phyloP scores from a whole-genome alignment of 2,113 vertebrate species.

The Corydoras maculifer region DNA sequence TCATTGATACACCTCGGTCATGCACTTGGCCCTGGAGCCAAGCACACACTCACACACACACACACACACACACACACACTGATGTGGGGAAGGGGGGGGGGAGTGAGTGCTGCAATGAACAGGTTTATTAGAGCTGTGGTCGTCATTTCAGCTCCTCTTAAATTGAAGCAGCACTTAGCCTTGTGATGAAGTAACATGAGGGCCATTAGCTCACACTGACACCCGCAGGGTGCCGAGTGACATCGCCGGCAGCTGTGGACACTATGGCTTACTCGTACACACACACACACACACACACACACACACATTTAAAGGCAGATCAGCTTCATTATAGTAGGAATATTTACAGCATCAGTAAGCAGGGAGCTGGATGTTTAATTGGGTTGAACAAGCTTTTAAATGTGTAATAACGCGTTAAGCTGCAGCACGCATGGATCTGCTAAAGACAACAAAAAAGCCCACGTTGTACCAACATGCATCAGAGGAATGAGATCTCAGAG shows the following conservation, averaged over 20 bases:
- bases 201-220: conserved; percentile 65
- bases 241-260: conserved; percentile 64
- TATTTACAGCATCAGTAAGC: no score
- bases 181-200: conserved; percentile 68
- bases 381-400: no score
- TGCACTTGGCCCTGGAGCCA: conserved; percentile 42
- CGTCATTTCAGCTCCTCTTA: conserved; percentile 61
- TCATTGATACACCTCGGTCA: conserved; percentile 58
- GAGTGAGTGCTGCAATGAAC: conserved; percentile 42
- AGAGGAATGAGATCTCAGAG: conserved; percentile 25
- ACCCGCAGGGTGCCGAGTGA: conserved; percentile 65
- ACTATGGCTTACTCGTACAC: conserved; percentile 42
- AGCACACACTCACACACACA: not conserved
- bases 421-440: no score
- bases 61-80: conserved; percentile 7
- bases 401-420: no score
- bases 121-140: conserved; percentile 66
- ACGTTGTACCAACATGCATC: conserved; percentile 27
- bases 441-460: conserved; percentile 20
- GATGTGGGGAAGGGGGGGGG: conserved; percentile 45
- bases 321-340: no score
- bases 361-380: no score
- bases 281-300: conserved; percentile 10
- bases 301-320: conserved; percentile 1
- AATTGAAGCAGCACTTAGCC: conserved; percentile 66